Evolutionary conservation across 2,888 invertebrate genomes (phyloP), one percentile per base, ranked within the genome.

Genomic region (Melieria picta): DNA sequence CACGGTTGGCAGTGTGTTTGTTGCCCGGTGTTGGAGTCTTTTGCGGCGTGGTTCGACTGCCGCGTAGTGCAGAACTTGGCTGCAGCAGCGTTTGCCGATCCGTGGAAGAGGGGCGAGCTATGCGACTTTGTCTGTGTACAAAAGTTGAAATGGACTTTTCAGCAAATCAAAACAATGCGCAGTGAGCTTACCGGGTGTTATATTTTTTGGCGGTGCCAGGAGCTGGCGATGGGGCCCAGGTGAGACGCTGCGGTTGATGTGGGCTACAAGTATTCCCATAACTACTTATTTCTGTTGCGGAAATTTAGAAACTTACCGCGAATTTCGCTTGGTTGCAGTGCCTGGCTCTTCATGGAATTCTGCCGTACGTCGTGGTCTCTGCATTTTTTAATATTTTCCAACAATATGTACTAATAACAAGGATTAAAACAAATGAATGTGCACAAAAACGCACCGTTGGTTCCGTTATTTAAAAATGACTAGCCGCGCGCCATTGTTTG

Each of bases 341-440:
- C 74, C 75, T 7, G 77, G 73, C 16, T 82, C 83, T 45, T 80
- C 84, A 10, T 79, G 79, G 57, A 83, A 84, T 70, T 85, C 84
- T 0, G 83, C 78, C 6, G 85, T 84, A 4, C 84, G 78, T 5
- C 85, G 78, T 9, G 85, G 85, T 43, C 79, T 76, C 42, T 83
- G 81, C 84, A 84, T 82, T n/a, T 7, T 62, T 58, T 6, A 30
- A 30, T 30, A 30, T 30, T 30, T 30, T 30, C 30, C 30, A 30
- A 30, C 2, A 30, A 30, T 3, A 30, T 30, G 1, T 30, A 30
- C 30, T 30, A 30, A 30, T 30, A 30, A 30, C 30, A 1, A 30
- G 3, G 2, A 3, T 30, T 30, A 30, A 30, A 30, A 30, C 30
- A 30, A 30, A 30, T 30, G 2, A 30, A 1, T 30, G 30, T 3